phyloP scores from a whole-genome alignment of 2,888 invertebrate genomes.

The Drosophila picticornis region DNA sequence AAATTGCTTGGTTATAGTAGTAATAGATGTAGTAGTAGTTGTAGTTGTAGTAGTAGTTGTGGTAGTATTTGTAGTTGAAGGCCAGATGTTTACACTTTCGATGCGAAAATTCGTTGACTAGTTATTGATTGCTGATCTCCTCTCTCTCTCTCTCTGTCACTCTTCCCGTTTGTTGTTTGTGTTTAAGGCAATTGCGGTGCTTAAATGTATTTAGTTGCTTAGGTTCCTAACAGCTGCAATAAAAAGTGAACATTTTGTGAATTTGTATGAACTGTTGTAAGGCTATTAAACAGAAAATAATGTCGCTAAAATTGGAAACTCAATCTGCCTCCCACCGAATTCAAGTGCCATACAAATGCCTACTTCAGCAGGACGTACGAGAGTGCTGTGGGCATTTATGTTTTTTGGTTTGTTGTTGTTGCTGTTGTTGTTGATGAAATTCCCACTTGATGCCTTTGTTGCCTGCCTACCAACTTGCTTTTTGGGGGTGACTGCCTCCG shows the following conservation, averaged over 20 bases:
- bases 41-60: not conserved
- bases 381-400: conserved; percentile 18
- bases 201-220: conserved; percentile 51
- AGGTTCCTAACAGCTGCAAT: conserved; percentile 48
- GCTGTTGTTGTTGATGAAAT: conserved; percentile 33
- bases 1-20: not conserved
- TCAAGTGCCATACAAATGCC: conserved; percentile 22
- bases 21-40: conserved; percentile 3
- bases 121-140: conserved; percentile 37
- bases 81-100: conserved; percentile 46
- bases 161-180: conserved; percentile 9
- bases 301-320: conserved; percentile 33
- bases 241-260: conserved; percentile 29
- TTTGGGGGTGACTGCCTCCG: conserved; percentile 59
- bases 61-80: conserved; percentile 27
- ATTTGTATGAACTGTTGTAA: conserved; percentile 1
- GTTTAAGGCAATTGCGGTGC: conserved; percentile 74
- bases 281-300: conserved; percentile 18
- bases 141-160: conserved; percentile 12
- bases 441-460: conserved; percentile 44
- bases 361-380: not conserved
- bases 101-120: conserved; percentile 70
- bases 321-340: conserved; percentile 7
- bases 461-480: conserved; percentile 29
- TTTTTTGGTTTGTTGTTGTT: not conserved